Evolutionary conservation across 1,140 invertebrate genomes (phyloP).

Genomic region (Eciton burchellii): DNA sequence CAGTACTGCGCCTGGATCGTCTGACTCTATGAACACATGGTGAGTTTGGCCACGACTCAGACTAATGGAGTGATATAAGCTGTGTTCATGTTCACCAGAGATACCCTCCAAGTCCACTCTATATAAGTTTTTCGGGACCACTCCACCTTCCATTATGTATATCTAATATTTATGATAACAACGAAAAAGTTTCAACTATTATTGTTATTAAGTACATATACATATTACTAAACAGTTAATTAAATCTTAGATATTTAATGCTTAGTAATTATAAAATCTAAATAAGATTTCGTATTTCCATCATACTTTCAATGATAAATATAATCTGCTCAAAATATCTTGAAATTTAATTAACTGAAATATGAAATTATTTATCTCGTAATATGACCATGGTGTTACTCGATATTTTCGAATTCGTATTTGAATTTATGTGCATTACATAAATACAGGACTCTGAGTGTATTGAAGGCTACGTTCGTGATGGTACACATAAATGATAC

Average conservation of each 20-base stretch:
- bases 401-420: constrained; percentile 34
- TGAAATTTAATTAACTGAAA: constrained; percentile 36
- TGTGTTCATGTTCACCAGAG: constrained; percentile 85
- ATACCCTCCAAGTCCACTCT: constrained; percentile 91
- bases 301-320: neutral
- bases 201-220: constrained; percentile 26
- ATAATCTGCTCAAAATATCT: constrained; percentile 1
- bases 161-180: constrained; percentile 86
- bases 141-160: constrained; percentile 93
- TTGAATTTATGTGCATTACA: constrained; percentile 30
- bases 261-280: neutral
- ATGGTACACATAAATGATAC: constrained; percentile 34
- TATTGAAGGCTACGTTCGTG: neutral
- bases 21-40: constrained; percentile 93
- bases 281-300: constrained; percentile 14
- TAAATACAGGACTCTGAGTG: neutral
- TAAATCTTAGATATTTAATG: constrained; percentile 25
- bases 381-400: constrained; percentile 18
- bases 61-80: constrained; percentile 86
- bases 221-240: neutral
- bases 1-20: constrained; percentile 94
- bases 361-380: constrained; percentile 41
- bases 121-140: constrained; percentile 96
- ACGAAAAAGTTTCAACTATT: neutral
- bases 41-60: constrained; percentile 89